Base-by-base conservation (phyloP, 1,140 invertebrate species). In the Habropoda laboriosa region DNA sequence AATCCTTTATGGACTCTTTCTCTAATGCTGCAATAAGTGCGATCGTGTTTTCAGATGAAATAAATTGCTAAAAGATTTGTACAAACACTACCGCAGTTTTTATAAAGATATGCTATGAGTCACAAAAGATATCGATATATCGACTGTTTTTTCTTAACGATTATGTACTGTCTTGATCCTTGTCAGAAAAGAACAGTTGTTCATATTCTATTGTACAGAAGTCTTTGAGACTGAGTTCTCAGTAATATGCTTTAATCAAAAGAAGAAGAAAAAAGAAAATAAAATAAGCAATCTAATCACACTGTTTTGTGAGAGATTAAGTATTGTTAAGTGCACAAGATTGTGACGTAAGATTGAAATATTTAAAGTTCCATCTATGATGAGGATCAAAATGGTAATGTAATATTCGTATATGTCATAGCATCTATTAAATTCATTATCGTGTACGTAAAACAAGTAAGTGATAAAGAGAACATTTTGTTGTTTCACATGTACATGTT, bases 1-100 rank as follows among this genome's bases (percentile, higher is more conserved):
- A 80, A 78, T 78, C 75, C 75, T 71, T 71, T 78, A 60, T 78
- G 75, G 75, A 78, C 75, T 58, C 30, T 78, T 40, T 78, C 55
- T 49, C 24, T 13, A 60, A 78, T 27, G 53, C 30, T 60, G 64
- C 67, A 71, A 71, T 77, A 77, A 77, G 42, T 32, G 55, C 66
- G 53, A 68, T 76, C 49, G 51, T 76, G n/a, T 67, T 67, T 68
- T 58, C 42, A 38, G 40, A 57, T 67, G 5, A 70, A 77, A 58
- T 68, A 68, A 58, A 58, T 68, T 42, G 27, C 30, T 38, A 55
- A 42, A 47, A 71, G 27, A 70, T 78, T 71, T 78, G 66, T 78
- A 78, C 55, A 78, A 30, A 49, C n/a, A 32, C 12, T n/a, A 70
- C 27, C 32, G 30, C 42, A 78, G 45, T 58, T 60, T 78, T 71